phyloP scores from a whole-genome alignment of 2,888 invertebrate species.

The Coelopa pilipes region DNA sequence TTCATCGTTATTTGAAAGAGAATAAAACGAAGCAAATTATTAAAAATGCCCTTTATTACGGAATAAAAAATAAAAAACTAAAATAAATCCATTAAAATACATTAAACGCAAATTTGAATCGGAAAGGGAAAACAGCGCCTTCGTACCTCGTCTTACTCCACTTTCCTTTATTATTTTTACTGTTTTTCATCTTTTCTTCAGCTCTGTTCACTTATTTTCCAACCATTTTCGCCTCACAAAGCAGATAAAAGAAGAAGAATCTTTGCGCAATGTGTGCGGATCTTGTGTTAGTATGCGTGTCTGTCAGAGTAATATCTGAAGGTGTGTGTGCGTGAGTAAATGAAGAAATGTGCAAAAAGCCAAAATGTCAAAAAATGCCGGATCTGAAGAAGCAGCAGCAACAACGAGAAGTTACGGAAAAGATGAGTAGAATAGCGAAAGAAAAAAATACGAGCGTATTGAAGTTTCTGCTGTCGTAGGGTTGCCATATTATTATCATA shows the following conservation, averaged over 20 bases:
- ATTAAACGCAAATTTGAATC: too few species aligned
- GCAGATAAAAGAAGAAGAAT: not conserved
- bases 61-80: not conserved
- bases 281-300: too few species aligned
- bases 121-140: not conserved
- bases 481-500: conserved; percentile 11
- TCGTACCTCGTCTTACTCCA: too few species aligned
- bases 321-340: conserved; percentile 11
- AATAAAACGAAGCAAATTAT: not conserved
- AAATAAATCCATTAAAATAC: not conserved
- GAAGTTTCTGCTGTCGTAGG: not conserved
- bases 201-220: too few species aligned
- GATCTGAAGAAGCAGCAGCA: conserved; percentile 1
- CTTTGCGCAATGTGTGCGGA: too few species aligned
- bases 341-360: conserved; percentile 10
- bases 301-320: not conserved
- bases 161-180: not conserved
- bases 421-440: not conserved
- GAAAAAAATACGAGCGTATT: not conserved
- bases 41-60: not conserved
- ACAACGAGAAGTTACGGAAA: too few species aligned
- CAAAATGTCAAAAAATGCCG: conserved; percentile 35
- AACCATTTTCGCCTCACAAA: too few species aligned
- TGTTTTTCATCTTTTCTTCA: not conserved
- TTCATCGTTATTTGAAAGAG: too few species aligned